Evolutionary conservation across 2,888 invertebrate genomes (phyloP).

Genomic region (Deilephila porcellus): DNA sequence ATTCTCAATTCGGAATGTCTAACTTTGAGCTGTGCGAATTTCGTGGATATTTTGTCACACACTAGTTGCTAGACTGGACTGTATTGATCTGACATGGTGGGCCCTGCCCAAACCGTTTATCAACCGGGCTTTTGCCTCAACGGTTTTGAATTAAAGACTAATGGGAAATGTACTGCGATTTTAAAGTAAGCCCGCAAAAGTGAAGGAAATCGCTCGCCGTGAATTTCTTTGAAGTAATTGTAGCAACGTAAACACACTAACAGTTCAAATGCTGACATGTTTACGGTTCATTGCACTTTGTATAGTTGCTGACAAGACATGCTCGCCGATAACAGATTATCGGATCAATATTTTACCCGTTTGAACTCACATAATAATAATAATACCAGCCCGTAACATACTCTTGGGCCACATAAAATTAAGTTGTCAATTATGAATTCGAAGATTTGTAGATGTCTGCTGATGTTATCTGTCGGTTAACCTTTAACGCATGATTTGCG

Average conservation of each 20-base stretch:
- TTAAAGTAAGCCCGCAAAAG: neutral
- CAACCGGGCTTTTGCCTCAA: neutral
- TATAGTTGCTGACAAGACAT: constrained; percentile 49
- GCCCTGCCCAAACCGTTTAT: neutral
- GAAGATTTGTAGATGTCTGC: constrained; percentile 31
- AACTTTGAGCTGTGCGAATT: neutral
- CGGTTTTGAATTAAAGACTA: neutral
- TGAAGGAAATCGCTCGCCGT: constrained; percentile 19
- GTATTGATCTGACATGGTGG: constrained; percentile 11
- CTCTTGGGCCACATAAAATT: neutral
- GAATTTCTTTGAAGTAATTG: constrained; percentile 23
- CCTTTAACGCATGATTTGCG: constrained; percentile 23
- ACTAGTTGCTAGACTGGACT: neutral
- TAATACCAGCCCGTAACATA: neutral
- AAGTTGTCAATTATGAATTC: constrained; percentile 26
- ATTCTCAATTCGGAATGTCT: neutral
- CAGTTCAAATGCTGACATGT: constrained; percentile 46
- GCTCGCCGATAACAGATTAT: constrained; percentile 40
- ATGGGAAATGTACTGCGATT: neutral
- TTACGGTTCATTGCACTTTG: constrained; percentile 58
- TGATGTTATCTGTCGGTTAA: constrained; percentile 34
- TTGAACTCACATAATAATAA: neutral
- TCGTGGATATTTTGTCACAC: neutral
- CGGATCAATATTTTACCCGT: constrained; percentile 33
- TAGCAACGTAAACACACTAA: constrained; percentile 43